Conservation (phyloP, 2,888 invertebrate species). For the Dendrolimus houi region DNA sequence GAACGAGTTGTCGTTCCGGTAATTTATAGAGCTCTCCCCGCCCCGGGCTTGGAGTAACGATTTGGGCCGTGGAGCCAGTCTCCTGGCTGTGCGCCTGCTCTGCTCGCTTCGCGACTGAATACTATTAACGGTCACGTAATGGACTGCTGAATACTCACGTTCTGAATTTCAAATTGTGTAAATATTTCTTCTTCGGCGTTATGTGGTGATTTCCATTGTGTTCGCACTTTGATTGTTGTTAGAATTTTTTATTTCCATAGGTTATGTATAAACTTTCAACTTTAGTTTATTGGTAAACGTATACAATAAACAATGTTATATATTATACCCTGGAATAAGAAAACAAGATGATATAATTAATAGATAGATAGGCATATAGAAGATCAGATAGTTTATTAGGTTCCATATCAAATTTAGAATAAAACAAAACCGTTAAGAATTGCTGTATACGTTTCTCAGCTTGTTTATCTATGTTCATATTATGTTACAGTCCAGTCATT, state of each 20-base stretch:
- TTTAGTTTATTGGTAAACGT: too few relatives aligned
- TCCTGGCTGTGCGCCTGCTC: constrained; percentile 29
- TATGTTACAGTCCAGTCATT: too few relatives aligned
- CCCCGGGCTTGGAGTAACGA: constrained; percentile 55
- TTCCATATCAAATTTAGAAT: too few relatives aligned
- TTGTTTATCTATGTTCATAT: too few relatives aligned
- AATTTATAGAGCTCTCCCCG: constrained; percentile 71
- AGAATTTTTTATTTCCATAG: neutral
- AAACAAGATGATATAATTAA: too few relatives aligned
- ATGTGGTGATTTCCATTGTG: constrained; percentile 47
- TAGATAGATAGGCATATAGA: too few relatives aligned
- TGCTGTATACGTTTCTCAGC: too few relatives aligned
- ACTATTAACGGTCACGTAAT: constrained; percentile 67
- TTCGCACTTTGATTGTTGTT: constrained; percentile 29
- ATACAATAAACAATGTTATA: too few relatives aligned
- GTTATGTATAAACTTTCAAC: neutral
- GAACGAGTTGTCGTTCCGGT: constrained; percentile 71
- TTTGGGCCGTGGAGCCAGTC: constrained; percentile 42
- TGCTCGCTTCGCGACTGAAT: constrained; percentile 25
- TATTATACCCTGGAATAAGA: too few relatives aligned
- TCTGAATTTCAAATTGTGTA: constrained; percentile 63
- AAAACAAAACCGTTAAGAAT: too few relatives aligned
- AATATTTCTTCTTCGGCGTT: constrained; percentile 50
- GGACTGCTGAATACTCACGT: constrained; percentile 57
- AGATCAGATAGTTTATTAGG: too few relatives aligned